Evolutionary conservation across 2,113 vertebrate species (phyloP).

Genomic region (Stegostoma tigrinum): DNA sequence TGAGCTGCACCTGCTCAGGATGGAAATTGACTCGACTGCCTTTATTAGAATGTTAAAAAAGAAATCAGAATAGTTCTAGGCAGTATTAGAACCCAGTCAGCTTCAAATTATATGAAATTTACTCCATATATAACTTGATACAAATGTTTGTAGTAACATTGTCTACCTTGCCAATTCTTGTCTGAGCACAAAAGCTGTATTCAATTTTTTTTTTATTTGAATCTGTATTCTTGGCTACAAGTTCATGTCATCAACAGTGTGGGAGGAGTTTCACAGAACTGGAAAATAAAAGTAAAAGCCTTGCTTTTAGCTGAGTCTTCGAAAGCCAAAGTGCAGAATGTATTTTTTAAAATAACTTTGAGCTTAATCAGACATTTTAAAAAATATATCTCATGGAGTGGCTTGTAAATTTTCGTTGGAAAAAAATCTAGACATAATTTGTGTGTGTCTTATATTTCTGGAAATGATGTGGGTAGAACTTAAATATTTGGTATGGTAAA

Average conservation of each 20-base stretch:
- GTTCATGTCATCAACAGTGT: not conserved
- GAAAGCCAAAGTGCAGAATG: not conserved
- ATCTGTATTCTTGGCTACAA: not conserved
- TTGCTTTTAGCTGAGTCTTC: not conserved
- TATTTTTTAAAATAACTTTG: not conserved
- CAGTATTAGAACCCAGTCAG: not conserved
- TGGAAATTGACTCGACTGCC: not conserved
- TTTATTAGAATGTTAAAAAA: not conserved
- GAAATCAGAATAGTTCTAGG: not conserved
- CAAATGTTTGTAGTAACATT: not conserved
- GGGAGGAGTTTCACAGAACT: not conserved
- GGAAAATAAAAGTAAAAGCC: not conserved
- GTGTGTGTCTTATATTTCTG: not conserved
- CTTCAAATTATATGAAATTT: not conserved
- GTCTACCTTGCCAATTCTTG: constrained; percentile 1
- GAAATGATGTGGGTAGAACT: not conserved
- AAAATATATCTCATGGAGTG: not conserved
- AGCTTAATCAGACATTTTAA: not conserved
- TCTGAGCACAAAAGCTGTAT: not conserved
- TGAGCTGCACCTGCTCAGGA: not conserved
- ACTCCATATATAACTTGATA: not conserved
- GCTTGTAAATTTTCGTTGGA: not conserved
- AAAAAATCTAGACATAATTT: not conserved
- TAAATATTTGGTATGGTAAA: not conserved
- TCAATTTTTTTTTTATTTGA: not conserved